A percentile compares a stretch with the other conserved stretches of the same genome.
phyloP scores from a whole-genome alignment of 1,140 invertebrate genomes.

The Wasmannia auropunctata region DNA sequence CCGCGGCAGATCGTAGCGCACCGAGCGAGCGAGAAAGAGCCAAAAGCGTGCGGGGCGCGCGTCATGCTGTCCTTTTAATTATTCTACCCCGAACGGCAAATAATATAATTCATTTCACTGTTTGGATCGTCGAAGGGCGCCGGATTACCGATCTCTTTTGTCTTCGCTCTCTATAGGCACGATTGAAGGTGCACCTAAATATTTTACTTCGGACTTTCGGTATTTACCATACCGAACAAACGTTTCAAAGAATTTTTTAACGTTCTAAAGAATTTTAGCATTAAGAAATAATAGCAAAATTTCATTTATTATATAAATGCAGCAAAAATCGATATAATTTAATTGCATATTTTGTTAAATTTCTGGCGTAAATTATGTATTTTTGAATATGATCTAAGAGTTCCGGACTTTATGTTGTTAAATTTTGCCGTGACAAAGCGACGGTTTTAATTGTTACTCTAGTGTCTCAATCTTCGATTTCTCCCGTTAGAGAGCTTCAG shows the following conservation, averaged over 20 bases:
- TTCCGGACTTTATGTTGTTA: neutral
- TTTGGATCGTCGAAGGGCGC: slow-evolving; percentile 72
- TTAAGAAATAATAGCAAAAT: neutral
- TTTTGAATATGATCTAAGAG: neutral
- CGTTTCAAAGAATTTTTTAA: neutral
- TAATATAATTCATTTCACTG: slow-evolving; percentile 82
- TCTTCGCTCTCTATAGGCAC: neutral
- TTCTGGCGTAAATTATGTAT: neutral
- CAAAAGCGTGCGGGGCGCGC: slow-evolving; percentile 18
- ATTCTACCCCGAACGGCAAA: slow-evolving; percentile 78
- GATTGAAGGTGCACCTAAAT: slow-evolving; percentile 5
- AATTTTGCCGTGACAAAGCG: neutral
- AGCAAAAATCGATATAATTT: neutral
- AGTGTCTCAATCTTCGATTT: neutral
- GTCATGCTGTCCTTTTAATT: slow-evolving; percentile 79
- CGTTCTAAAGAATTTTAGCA: neutral
- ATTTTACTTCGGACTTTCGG: slow-evolving; percentile 5
- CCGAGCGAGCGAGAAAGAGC: slow-evolving; percentile 44
- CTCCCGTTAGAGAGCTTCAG: neutral
- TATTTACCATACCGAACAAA: neutral
- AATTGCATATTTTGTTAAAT: neutral
- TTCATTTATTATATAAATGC: neutral
- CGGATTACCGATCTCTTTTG: slow-evolving; percentile 49
- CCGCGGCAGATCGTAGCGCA: slow-evolving; percentile 63
- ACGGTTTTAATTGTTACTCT: neutral